phyloP scores from a whole-genome alignment of 2,113 vertebrate species.

The Symphodus melops region DNA sequence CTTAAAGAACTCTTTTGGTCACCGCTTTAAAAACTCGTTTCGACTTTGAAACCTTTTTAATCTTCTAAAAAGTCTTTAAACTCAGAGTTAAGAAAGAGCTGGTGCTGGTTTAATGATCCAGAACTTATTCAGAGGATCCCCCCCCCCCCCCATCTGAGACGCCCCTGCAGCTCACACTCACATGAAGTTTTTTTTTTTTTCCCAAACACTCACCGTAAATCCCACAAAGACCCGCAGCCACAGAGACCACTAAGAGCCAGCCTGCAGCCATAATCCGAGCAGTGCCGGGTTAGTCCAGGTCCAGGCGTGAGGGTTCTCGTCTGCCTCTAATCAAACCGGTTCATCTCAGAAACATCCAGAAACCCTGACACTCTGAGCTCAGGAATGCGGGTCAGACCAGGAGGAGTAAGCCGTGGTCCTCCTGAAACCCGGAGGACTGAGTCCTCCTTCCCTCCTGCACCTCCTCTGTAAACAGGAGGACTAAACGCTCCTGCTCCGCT shows the following conservation, averaged over 20 bases:
- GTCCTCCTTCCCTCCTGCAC: background rate
- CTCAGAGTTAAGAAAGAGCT: too few relatives aligned
- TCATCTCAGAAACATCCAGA: background rate
- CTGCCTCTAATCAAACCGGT: background rate
- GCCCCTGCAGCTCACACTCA: too few relatives aligned
- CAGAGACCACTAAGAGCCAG: background rate
- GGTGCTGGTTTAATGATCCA: too few relatives aligned
- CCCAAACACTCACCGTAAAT: background rate
- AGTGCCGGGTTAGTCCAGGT: background rate
- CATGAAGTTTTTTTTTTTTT: too few relatives aligned
- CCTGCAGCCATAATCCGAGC: background rate
- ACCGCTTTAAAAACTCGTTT: too few relatives aligned
- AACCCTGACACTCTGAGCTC: background rate
- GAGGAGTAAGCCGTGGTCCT: constrained; percentile 2
- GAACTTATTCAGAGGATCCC: too few relatives aligned
- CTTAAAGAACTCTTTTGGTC: too few relatives aligned
- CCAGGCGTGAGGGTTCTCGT: background rate
- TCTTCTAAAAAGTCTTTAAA: too few relatives aligned
- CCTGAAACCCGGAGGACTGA: too few relatives aligned
- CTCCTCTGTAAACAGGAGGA: constrained; percentile 8
- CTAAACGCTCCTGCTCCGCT: constrained; percentile 8
- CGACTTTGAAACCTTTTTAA: too few relatives aligned
- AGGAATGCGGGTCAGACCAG: constrained; percentile 51
- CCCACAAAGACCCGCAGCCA: background rate
- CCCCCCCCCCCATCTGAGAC: too few relatives aligned